Conservation (phyloP, 2,888 invertebrate species). For the Prosapia bicincta region DNA sequence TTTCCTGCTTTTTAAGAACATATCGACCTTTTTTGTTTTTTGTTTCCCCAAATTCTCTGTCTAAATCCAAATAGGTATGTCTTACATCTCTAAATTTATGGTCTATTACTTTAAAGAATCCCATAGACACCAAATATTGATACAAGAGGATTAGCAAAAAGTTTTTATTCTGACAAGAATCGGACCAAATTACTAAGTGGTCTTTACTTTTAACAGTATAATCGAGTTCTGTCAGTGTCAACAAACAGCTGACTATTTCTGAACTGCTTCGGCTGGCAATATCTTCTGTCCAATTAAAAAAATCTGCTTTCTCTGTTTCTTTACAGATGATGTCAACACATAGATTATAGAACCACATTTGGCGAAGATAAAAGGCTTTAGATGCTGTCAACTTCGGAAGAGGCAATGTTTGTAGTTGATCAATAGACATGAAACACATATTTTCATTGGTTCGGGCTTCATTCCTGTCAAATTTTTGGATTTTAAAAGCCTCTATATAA, state of each 20-base stretch:
- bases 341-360: slow-evolving; percentile 33
- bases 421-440: slow-evolving; percentile 30
- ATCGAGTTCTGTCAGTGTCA: slow-evolving; percentile 21
- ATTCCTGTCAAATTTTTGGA: slow-evolving; percentile 23
- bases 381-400: slow-evolving; percentile 34
- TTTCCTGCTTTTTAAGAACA: slow-evolving; percentile 39
- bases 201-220: slow-evolving; percentile 22
- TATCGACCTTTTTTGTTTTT: slow-evolving; percentile 41
- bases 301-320: slow-evolving; percentile 31
- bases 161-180: slow-evolving; percentile 32
- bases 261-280: slow-evolving; percentile 29
- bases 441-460: slow-evolving; percentile 17
- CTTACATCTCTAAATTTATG: slow-evolving; percentile 44
- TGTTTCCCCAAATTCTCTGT: slow-evolving; percentile 43
- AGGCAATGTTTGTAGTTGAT: slow-evolving; percentile 35
- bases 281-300: slow-evolving; percentile 36
- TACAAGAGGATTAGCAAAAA: slow-evolving; percentile 27
- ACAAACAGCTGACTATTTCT: slow-evolving; percentile 30
- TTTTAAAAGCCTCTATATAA: slow-evolving; percentile 25
- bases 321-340: slow-evolving; percentile 31
- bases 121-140: slow-evolving; percentile 36
- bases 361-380: slow-evolving; percentile 35
- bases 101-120: slow-evolving; percentile 40
- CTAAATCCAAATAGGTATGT: slow-evolving; percentile 42
- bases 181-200: slow-evolving; percentile 38